Percentiles rank a stretch among this genome's conserved stretches.
These are phyloP conservation scores for Clamator glandarius DNA, from an alignment of 2,797 vertebrate genomes.

Conservation along the genomic window DNA sequence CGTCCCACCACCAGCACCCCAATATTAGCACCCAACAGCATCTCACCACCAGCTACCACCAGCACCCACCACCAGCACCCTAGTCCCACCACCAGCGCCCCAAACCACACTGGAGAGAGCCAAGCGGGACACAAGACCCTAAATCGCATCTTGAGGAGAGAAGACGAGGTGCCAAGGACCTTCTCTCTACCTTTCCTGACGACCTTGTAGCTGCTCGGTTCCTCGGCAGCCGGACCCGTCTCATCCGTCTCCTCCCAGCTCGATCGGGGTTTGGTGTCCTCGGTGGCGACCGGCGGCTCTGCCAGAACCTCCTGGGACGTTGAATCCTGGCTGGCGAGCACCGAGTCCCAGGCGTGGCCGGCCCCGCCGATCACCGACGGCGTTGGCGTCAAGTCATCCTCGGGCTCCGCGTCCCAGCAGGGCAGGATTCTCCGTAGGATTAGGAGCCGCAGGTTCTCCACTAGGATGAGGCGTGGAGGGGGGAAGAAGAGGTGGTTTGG, in stretches of 20 bases:
- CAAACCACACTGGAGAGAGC: no score
- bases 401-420: background rate
- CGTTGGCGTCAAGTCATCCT: slow-evolving; percentile 75
- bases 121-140: no score
- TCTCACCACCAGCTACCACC: background rate
- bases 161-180: no score
- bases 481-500: accelerated
- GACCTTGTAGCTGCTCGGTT: slow-evolving; percentile 55
- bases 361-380: slow-evolving; percentile 36
- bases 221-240: background rate
- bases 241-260: background rate
- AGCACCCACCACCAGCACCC: background rate
- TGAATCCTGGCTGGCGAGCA: background rate
- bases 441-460: slow-evolving; percentile 75
- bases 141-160: no score
- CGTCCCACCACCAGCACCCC: background rate
- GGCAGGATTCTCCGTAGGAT: slow-evolving; percentile 67
- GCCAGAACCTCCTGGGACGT: slow-evolving; percentile 21
- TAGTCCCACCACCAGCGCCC: no score
- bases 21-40: background rate
- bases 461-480: background rate
- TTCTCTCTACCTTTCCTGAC: slow-evolving; percentile 76
- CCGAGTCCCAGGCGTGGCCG: slow-evolving; percentile 42
- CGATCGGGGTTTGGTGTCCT: background rate
- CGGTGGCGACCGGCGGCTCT: background rate